phyloP scores from a whole-genome alignment of 2,113 vertebrate species.

The Suncus etruscus region DNA sequence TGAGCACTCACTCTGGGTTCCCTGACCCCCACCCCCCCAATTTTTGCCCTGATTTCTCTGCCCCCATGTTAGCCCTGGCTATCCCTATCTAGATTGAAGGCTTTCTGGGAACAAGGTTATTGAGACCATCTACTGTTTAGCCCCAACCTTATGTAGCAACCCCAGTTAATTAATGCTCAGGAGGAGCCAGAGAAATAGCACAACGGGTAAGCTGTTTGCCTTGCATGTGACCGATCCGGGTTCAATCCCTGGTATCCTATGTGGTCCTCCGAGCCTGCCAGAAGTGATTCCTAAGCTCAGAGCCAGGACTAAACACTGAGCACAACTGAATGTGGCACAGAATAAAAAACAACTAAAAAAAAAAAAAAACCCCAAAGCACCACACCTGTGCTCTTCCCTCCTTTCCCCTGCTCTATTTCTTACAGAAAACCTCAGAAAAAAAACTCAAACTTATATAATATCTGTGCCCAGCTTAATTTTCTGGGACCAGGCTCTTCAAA shows the following conservation, averaged over 20 bases:
- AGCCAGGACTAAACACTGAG: too few species aligned
- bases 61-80: not conserved
- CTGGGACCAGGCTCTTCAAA: not conserved
- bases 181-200: too few species aligned
- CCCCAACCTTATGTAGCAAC: too few species aligned
- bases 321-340: too few species aligned
- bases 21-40: not conserved
- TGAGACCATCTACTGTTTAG: not conserved
- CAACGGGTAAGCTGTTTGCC: too few species aligned
- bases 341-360: too few species aligned
- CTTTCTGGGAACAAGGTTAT: not conserved
- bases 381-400: too few species aligned
- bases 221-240: too few species aligned
- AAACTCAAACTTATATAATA: slow-evolving; percentile 21
- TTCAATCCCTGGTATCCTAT: too few species aligned
- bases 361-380: too few species aligned
- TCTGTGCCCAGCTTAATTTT: not conserved
- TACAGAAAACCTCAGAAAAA: not conserved
- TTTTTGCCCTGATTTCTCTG: rapidly evolving
- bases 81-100: not conserved
- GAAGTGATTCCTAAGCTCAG: too few species aligned
- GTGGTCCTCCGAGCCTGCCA: too few species aligned
- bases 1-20: not conserved
- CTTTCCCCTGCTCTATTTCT: not conserved
- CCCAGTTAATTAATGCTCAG: not conserved